Evolutionary conservation across 2,888 invertebrate genomes (phyloP).

Genomic region (Aphidius colemani): DNA sequence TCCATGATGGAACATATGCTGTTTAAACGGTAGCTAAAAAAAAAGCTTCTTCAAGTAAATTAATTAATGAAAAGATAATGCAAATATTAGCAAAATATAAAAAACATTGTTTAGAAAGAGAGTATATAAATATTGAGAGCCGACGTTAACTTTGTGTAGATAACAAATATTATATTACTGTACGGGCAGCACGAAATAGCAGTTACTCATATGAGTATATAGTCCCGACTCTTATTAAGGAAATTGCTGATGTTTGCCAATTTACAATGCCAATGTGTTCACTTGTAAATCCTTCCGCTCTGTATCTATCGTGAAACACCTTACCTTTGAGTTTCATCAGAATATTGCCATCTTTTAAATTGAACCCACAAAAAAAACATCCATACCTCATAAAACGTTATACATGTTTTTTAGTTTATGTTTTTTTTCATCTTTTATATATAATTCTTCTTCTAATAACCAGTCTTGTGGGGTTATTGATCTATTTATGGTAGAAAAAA

Average conservation of each 20-base stretch:
- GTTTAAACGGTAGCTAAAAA: too few species aligned
- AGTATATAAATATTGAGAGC: slow-evolving; percentile 33
- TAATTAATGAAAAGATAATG: too few species aligned
- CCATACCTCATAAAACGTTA: too few species aligned
- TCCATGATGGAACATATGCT: neutral
- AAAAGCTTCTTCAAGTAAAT: too few species aligned
- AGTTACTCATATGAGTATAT: slow-evolving; percentile 60
- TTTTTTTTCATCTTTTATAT: neutral
- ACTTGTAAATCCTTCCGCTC: slow-evolving; percentile 43
- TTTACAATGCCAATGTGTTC: too few species aligned
- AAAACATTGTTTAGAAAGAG: too few species aligned
- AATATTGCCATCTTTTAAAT: slow-evolving; percentile 16
- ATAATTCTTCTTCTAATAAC: slow-evolving; percentile 3
- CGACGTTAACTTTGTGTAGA: slow-evolving; percentile 39
- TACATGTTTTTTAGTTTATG: slow-evolving; percentile 24
- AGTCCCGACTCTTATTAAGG: slow-evolving; percentile 57
- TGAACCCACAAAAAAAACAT: too few species aligned
- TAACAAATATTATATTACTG: slow-evolving; percentile 35
- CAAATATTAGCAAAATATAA: too few species aligned
- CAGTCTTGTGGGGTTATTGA: neutral
- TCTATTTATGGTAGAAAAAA: neutral
- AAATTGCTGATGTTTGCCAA: slow-evolving; percentile 49
- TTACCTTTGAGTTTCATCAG: slow-evolving; percentile 25
- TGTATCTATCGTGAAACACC: slow-evolving; percentile 37
- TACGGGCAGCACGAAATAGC: slow-evolving; percentile 57